phyloP scores from a whole-genome alignment of 2,113 vertebrate genomes.

The Zapus hudsonius region DNA sequence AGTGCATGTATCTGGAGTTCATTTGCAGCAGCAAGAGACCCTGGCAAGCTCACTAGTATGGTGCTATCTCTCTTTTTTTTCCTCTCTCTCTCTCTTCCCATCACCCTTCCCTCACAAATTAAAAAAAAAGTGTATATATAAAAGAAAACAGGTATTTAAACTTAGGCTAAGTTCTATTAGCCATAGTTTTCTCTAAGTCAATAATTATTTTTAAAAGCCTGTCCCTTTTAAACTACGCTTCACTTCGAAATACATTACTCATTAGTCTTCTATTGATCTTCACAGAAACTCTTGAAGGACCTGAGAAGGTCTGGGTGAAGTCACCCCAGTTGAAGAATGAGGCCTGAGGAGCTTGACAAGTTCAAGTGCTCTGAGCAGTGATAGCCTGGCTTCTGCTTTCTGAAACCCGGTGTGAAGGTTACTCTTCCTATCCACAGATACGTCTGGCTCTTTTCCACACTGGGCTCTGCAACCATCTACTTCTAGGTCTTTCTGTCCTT shows the following conservation, averaged over 20 bases:
- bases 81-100: too few relatives aligned
- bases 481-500: not conserved
- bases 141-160: slow-evolving; percentile 4
- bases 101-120: too few relatives aligned
- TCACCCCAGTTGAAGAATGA: not conserved
- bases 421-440: not conserved
- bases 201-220: not conserved
- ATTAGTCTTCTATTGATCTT: not conserved
- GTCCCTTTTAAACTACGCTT: not conserved
- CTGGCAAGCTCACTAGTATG: too few relatives aligned
- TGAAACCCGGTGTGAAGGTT: not conserved
- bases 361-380: not conserved
- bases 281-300: not conserved
- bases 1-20: too few relatives aligned
- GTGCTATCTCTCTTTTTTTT: too few relatives aligned
- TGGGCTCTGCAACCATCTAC: not conserved
- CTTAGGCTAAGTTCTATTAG: not conserved
- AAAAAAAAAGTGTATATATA: too few relatives aligned
- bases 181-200: not conserved
- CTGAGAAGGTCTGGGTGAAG: not conserved
- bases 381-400: not conserved
- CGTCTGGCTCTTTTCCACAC: not conserved
- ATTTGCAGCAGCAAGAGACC: too few relatives aligned
- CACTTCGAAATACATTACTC: not conserved
- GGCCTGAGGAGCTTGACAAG: not conserved